Conservation (phyloP, 2,113 vertebrate species). For the Thamnophis sirtalis region DNA sequence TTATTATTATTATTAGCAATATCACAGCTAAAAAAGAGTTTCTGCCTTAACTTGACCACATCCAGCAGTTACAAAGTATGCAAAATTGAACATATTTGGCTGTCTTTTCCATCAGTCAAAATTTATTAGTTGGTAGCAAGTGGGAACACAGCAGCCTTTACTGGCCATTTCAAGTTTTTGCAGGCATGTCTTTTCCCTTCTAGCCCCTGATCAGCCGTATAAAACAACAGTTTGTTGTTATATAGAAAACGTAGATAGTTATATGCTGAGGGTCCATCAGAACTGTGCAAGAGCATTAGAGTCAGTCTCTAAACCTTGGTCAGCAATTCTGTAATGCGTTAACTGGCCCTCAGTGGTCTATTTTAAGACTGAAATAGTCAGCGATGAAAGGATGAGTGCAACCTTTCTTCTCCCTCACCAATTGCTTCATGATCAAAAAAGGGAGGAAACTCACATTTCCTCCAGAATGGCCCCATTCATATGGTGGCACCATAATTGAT, state of each 20-base stretch:
- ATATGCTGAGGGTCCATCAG: not conserved
- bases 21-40: not conserved
- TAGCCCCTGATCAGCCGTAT: not conserved
- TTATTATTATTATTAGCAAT: not conserved
- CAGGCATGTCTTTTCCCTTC: not conserved
- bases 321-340: not conserved
- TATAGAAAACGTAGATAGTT: not conserved
- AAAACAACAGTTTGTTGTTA: not conserved
- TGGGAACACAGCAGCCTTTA: not conserved
- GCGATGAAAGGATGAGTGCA: not conserved
- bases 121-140: not conserved
- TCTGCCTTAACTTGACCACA: not conserved
- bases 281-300: not conserved
- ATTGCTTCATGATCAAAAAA: not conserved
- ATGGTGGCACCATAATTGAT: not conserved
- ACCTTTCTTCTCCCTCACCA: not conserved
- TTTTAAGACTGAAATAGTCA: not conserved
- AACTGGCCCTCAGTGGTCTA: not conserved
- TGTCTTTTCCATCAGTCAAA: not conserved
- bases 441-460: not conserved
- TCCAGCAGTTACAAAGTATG: not conserved
- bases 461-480: not conserved
- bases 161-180: not conserved
- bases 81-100: not conserved
- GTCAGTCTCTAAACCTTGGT: not conserved